Evolutionary conservation across 2,113 vertebrate species (phyloP), one percentile per base, ranked within the genome.

Genomic region (Pavo muticus): DNA sequence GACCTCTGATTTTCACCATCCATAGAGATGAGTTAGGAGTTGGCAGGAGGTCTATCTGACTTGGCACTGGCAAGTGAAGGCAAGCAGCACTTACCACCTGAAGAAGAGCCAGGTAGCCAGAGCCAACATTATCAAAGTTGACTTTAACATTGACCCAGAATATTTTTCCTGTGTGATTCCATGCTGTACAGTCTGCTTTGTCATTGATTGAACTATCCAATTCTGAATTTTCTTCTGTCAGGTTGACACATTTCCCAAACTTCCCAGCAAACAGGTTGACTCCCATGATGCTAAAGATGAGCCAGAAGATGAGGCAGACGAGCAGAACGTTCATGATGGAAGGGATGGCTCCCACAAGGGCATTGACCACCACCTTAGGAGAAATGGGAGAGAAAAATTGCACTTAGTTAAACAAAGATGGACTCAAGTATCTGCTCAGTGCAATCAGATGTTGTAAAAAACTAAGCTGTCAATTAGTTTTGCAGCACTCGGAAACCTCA

Each of bases 311-410:
- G 42, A 99, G 98, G 88, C 99, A 99, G 84, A 99, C 99, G 0
- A 99, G 98, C 84, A 99, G 97, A 82, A 99, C 99, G 2, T 99
- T 99, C 98, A 99, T 99, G 91, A 99, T 99, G 97, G 99, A 99
- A 1, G 99, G 99, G 90, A 99, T 99, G 84, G 99, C 99, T 10
- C 99, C 99, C 15, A 99, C 95, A 2, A 99, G 98, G 30, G 99
- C 99, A 7, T 99, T 99, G 32, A 99, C 99, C 1, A 99, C 99
- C 84, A 99, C 99, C 99, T 99, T 57, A 73, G 10, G 23, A 17
- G 67, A 72, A 92, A 85, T 4, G 21, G 64, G 18, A 91, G 44
- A 90, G 14, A 11, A 72, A 76, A 91, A 75, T 69, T 1, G 19
- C 1, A 0, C n/a, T 6, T 42, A 44, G 17, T 85, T 69, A 11